Base-by-base conservation (phyloP, 1,140 invertebrate species). In the Venturia canescens region DNA sequence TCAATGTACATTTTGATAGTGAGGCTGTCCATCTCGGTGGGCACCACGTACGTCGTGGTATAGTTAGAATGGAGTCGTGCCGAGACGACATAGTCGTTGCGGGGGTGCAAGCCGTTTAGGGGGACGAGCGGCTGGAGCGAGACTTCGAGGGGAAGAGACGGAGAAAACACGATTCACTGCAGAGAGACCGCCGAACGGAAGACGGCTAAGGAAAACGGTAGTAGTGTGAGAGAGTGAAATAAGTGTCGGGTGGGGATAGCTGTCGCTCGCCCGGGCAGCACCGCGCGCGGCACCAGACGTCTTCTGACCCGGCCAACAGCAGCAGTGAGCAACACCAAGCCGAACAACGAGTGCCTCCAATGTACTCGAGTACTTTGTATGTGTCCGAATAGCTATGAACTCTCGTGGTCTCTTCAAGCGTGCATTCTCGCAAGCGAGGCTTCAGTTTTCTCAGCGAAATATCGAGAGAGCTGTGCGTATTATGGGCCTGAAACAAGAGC, bases 181-280 rank as follows among this genome's bases (percentile, higher is more conserved):
- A 31, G 70, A 67, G 72, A 80, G 76, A 77, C 34, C 57, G 53
- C 34, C 63, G 21, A 75, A 63, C 29, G 79, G 53, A 80, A 70
- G 83, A 70, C 53, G 77, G 71, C 80, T 70, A 82, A 82, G 76
- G 53, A 74, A 16, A 63, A 69, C 81, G 83, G 29, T 69, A 31
- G 66, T 69, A 69, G 78, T 80, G 81, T 75, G 84, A 83, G 83
- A 80, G 83, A 82, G 83, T 82, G 85, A 87, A 86, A 87, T 84
- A 84, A 83, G 84, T 83, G 86, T 21, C 86, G 84, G 80, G 78
- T 83, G 88, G 88, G 88, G 86, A 85, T 89, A 90, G 90, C 90
- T 91, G 90, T 92, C 90, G 90, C 90, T 92, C 89, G 90, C 90
- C 90, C 91, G 90, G 91, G 90, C 90, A 83, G 80, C 57, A 57